Percentiles rank a stretch among this genome's conserved stretches.
Evolutionary conservation across 2,888 invertebrate species (phyloP).

Genomic region (Catocala nupta): DNA sequence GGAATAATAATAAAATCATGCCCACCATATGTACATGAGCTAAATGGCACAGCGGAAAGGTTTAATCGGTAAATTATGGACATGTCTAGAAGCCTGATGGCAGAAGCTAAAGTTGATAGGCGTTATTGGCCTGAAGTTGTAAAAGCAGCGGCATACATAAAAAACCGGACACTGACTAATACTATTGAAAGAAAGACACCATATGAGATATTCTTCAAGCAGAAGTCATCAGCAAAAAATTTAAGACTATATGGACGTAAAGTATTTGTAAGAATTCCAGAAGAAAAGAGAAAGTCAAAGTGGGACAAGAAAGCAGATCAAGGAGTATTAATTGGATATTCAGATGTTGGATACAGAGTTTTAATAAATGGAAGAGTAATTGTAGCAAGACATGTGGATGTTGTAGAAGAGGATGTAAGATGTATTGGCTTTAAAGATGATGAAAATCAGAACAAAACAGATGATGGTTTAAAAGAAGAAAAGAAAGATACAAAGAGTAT

Average conservation of each 20-base stretch:
- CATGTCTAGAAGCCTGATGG: neutral
- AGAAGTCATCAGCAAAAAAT: conserved; percentile 44
- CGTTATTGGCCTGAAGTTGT: conserved; percentile 49
- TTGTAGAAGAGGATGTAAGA: neutral
- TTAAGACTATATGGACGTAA: conserved; percentile 51
- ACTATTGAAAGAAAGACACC: conserved; percentile 49
- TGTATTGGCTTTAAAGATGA: neutral
- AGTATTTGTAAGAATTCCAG: conserved; percentile 6
- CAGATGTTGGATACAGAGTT: too few relatives aligned
- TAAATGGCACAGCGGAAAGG: too few relatives aligned
- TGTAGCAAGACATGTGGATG: neutral
- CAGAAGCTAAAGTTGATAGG: conserved; percentile 46
- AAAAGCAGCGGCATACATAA: conserved; percentile 50
- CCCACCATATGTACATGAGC: too few relatives aligned
- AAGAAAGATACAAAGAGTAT: neutral
- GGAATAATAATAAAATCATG: too few relatives aligned
- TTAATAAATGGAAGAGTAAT: neutral
- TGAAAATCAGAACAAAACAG: neutral
- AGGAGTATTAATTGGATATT: too few relatives aligned
- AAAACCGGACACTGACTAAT: conserved; percentile 52
- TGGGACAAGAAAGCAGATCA: neutral
- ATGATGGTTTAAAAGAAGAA: neutral
- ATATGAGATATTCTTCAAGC: conserved; percentile 38
- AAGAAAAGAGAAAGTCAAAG: conserved; percentile 1
- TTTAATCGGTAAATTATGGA: too few relatives aligned